Conservation (phyloP, 2,888 invertebrate species). For the Gnatocerus cornutus region DNA sequence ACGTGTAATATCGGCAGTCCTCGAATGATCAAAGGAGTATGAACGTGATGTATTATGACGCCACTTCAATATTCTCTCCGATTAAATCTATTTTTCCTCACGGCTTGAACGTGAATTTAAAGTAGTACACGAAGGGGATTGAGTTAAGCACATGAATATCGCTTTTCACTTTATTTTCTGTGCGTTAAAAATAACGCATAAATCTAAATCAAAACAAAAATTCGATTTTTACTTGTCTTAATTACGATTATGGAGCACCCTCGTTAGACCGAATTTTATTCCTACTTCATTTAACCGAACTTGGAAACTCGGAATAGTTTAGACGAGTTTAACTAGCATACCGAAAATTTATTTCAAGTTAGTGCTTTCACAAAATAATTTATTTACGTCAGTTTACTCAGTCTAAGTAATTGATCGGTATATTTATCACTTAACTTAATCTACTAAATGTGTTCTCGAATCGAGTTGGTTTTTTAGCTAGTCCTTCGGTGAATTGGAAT, state of each 20-base stretch:
- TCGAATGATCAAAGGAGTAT: slow-evolving; percentile 61
- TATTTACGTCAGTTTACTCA: slow-evolving; percentile 8
- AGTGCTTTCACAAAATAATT: slow-evolving; percentile 10
- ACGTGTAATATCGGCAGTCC: slow-evolving; percentile 58
- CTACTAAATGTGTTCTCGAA: slow-evolving; percentile 9
- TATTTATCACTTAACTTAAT: slow-evolving; percentile 23
- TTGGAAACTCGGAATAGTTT: too few relatives aligned
- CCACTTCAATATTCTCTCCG: slow-evolving; percentile 65
- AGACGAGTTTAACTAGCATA: too few relatives aligned
- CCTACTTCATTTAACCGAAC: too few relatives aligned
- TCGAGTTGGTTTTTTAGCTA: neutral
- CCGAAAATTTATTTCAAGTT: too few relatives aligned
- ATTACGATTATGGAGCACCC: too few relatives aligned
- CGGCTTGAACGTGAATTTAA: slow-evolving; percentile 61
- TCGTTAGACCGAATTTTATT: too few relatives aligned
- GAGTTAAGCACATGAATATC: slow-evolving; percentile 41
- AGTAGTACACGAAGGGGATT: slow-evolving; percentile 48
- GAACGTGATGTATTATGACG: slow-evolving; percentile 64
- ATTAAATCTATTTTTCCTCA: slow-evolving; percentile 65
- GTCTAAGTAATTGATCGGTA: slow-evolving; percentile 16
- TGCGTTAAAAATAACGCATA: too few relatives aligned
- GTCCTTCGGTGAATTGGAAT: slow-evolving; percentile 8
- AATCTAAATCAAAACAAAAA: too few relatives aligned
- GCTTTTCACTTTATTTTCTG: neutral
- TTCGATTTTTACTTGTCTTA: too few relatives aligned